These are phyloP conservation scores for Zaprionus lachaisei DNA, from an alignment of 1,140 invertebrate species.

Conservation along the genomic window DNA sequence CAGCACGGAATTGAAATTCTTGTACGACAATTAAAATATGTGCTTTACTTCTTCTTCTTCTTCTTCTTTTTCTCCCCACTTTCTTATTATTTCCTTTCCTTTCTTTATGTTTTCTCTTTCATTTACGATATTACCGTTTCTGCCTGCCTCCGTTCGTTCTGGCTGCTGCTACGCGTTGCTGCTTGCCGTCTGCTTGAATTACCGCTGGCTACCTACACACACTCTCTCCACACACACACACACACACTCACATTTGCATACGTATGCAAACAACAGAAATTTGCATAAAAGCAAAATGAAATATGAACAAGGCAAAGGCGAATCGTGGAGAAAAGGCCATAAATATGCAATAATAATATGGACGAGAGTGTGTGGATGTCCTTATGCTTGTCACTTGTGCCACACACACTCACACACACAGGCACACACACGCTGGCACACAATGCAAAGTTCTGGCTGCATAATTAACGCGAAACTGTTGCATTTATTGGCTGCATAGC, in stretches of 20 bases:
- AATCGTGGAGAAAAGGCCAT: slow-evolving; percentile 55
- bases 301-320: slow-evolving; percentile 47
- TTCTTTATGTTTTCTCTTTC: slow-evolving; percentile 29
- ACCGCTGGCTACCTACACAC: slow-evolving; percentile 30
- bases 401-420: slow-evolving; percentile 4
- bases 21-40: slow-evolving; percentile 75
- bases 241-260: slow-evolving; percentile 20
- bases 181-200: slow-evolving; percentile 43
- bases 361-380: slow-evolving; percentile 33
- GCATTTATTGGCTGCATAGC: slow-evolving; percentile 24
- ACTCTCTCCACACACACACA: slow-evolving; percentile 28
- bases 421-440: not conserved
- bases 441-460: slow-evolving; percentile 13
- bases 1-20: slow-evolving; percentile 68
- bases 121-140: slow-evolving; percentile 25
- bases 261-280: slow-evolving; percentile 46
- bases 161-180: slow-evolving; percentile 28
- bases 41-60: slow-evolving; percentile 57
- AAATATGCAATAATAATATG: slow-evolving; percentile 64
- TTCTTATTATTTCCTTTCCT: slow-evolving; percentile 47
- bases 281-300: slow-evolving; percentile 65
- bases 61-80: not conserved
- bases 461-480: slow-evolving; percentile 23
- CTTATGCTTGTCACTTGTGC: slow-evolving; percentile 38
- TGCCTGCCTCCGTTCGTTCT: slow-evolving; percentile 16